Percentiles rank a stretch among this genome's conserved stretches.
Evolutionary conservation across 2,888 invertebrate species (phyloP).

Genomic region (Drosophila testacea): DNA sequence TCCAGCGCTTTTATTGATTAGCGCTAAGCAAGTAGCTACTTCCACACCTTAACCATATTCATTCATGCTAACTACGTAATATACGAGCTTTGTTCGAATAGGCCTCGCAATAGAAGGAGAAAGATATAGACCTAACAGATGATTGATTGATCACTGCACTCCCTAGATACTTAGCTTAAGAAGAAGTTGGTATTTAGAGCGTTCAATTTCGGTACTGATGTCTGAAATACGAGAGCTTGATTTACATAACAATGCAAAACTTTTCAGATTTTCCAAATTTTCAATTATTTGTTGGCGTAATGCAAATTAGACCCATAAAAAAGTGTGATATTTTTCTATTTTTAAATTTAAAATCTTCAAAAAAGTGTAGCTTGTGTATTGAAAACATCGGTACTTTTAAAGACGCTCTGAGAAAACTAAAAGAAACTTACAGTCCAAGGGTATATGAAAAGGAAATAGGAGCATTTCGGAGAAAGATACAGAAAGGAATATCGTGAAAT

Average conservation of each 20-base stretch:
- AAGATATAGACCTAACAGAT: conserved; percentile 22
- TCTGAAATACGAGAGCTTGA: background rate
- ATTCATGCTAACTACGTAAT: conserved; percentile 39
- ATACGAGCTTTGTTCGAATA: conserved; percentile 34
- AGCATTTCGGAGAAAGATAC: conserved; percentile 25
- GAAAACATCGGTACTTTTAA: conserved; percentile 11
- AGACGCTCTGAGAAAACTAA: conserved; percentile 19
- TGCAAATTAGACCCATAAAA: conserved; percentile 36
- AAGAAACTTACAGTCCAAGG: conserved; percentile 15
- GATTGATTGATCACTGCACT: conserved; percentile 60
- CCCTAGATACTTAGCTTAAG: conserved; percentile 33
- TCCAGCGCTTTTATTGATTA: conserved; percentile 47
- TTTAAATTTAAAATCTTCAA: conserved; percentile 20
- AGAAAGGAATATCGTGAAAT: conserved; percentile 25
- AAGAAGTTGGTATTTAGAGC: conserved; percentile 4
- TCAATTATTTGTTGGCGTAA: background rate
- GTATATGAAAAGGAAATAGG: background rate
- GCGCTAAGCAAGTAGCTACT: conserved; percentile 45
- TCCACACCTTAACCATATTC: conserved; percentile 42
- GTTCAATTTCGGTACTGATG: conserved; percentile 6
- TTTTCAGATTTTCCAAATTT: conserved; percentile 9
- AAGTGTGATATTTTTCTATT: conserved; percentile 54
- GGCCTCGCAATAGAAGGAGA: conserved; percentile 16
- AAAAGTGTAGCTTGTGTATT: background rate
- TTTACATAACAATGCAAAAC: conserved; percentile 1